A percentile compares a stretch with the other conserved stretches of the same genome.
phyloP scores from a whole-genome alignment of 2,113 vertebrate genomes.

The Rhineura floridana region DNA sequence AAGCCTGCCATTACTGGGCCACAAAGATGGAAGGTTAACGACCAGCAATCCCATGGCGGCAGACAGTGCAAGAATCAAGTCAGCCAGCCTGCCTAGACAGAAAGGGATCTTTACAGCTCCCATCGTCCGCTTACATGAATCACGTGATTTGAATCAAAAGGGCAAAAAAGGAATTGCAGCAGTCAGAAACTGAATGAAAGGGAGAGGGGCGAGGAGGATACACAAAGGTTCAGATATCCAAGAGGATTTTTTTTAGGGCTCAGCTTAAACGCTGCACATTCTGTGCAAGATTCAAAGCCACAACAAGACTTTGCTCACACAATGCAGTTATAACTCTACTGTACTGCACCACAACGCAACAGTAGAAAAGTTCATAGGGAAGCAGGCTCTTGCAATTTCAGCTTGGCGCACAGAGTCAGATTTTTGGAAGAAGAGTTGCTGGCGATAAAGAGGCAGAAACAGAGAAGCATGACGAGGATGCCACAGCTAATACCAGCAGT shows the following conservation, averaged over 20 bases:
- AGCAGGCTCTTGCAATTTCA: no score
- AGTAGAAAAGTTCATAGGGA: no score
- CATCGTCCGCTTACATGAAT: background rate
- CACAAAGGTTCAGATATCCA: background rate
- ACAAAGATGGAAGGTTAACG: slow-evolving; percentile 46
- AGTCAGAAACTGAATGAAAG: background rate
- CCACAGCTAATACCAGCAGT: no score
- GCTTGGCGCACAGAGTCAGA: no score
- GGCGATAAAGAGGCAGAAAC: no score
- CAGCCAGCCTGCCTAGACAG: slow-evolving; percentile 37
- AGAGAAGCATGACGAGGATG: no score
- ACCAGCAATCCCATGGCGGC: slow-evolving; percentile 46
- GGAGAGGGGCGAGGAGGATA: background rate
- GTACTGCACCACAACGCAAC: no score
- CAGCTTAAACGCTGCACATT: background rate
- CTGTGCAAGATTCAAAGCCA: background rate
- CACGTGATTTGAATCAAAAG: background rate
- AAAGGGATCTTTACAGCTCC: slow-evolving; percentile 32
- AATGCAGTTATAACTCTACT: background rate
- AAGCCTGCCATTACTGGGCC: slow-evolving; percentile 63
- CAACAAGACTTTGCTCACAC: background rate
- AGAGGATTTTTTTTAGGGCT: no score
- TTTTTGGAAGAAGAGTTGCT: no score
- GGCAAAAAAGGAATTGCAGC: background rate
- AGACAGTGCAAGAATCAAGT: slow-evolving; percentile 45